Percentiles rank a stretch among this genome's conserved stretches.
Evolutionary conservation across 1,140 invertebrate species (phyloP).

Genomic region (Eufriesea mexicana): DNA sequence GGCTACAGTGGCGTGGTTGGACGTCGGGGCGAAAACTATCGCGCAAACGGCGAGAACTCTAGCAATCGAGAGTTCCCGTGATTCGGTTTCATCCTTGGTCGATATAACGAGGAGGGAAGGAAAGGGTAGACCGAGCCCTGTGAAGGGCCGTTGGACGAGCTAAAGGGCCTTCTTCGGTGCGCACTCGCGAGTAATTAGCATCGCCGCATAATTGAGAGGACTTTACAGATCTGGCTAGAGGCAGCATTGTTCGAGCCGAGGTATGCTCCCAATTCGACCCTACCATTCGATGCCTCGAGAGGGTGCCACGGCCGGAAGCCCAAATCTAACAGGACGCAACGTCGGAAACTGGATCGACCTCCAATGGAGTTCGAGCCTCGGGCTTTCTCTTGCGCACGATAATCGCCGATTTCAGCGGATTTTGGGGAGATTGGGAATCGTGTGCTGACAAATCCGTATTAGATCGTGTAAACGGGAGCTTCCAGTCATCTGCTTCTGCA

Average conservation of each 20-base stretch:
- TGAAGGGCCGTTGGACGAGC: conserved; percentile 40
- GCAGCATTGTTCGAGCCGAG: conserved; percentile 59
- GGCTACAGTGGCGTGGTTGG: not conserved
- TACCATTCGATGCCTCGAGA: conserved; percentile 58
- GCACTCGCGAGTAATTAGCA: conserved; percentile 74
- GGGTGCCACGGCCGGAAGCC: conserved; percentile 60
- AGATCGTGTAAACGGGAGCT: conserved; percentile 59
- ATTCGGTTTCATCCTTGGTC: conserved; percentile 55
- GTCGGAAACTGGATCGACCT: conserved; percentile 60
- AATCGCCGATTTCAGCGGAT: conserved; percentile 68
- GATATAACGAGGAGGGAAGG: conserved; percentile 51
- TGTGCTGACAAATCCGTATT: conserved; percentile 68
- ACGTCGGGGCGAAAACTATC: not conserved
- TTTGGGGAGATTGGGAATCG: conserved; percentile 53
- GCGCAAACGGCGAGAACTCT: conserved; percentile 10
- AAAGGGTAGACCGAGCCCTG: conserved; percentile 29
- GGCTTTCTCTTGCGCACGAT: conserved; percentile 51
- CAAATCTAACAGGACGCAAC: conserved; percentile 59
- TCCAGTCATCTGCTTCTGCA: conserved; percentile 15
- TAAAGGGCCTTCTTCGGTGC: conserved; percentile 59
- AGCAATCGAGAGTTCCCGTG: conserved; percentile 52
- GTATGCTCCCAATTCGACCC: conserved; percentile 57
- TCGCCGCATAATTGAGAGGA: conserved; percentile 74
- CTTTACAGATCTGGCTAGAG: conserved; percentile 62
- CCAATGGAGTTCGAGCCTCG: conserved; percentile 45